Evolutionary conservation across 2,888 invertebrate genomes (phyloP), one percentile per base, ranked within the genome.

Genomic region (Teleogryllus oceanicus): DNA sequence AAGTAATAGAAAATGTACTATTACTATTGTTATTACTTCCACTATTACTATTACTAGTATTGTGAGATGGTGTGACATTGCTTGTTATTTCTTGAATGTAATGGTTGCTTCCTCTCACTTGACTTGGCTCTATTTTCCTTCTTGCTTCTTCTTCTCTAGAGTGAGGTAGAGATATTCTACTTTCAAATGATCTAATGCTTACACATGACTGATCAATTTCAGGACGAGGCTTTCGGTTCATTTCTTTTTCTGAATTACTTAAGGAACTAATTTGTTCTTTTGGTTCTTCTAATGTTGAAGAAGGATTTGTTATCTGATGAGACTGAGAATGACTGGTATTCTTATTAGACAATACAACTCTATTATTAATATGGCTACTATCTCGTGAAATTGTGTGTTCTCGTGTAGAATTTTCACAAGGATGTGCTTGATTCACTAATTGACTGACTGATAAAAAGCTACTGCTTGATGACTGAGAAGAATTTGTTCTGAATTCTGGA

Each of bases 381-480:
- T 78, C 50, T 50, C 50, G 62, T 4, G 62, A 62, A 62, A 62
- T 50, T 2, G 49, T 21, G 20, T 78, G 50, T 12, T 78, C 78
- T 78, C 50, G 78, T 20, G 37, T 18, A 11, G 78, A 13, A 13
- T 50, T 16, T 50, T 49, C 12, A 18, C 49, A 50, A 24, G 50
- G 50, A 50, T 75, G 13, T 75, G 49, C 49, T 50, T 76, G 90
- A 81, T 86, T 91, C 2, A 92, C 91, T n/a, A 92, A 84, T 81
- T 91, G 91, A 84, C 91, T 92, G 0, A 92, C 91, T 0, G 91
- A 91, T 12, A 92, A 85, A 81, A 92, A 91, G 79, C 89, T 89
- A 50, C 87, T 87, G 18, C 87, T 86, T 51, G 87, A 49, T 21
- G n/a, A 62, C n/a, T 62, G 62, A 62, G 62, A 62, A n/a, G 62